Percentiles rank a stretch among this genome's conserved stretches.
Evolutionary conservation across 2,888 invertebrate genomes (phyloP).

Genomic region (Phyto melanocephala): DNA sequence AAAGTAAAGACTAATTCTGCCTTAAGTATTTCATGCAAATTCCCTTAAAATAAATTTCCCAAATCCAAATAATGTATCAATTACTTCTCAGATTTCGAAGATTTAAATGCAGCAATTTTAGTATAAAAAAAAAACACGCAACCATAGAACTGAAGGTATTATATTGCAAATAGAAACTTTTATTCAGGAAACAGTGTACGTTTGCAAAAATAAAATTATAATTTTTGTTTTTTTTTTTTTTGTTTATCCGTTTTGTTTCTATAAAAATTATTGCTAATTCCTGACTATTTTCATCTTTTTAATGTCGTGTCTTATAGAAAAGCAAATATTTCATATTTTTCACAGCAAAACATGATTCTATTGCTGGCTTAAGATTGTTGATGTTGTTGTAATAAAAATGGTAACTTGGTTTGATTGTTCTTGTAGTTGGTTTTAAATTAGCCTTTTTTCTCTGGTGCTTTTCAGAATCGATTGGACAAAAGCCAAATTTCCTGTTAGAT

Average conservation of each 20-base stretch:
- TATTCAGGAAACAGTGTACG: too few species aligned
- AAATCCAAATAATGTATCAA: too few species aligned
- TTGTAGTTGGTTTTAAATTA: slow-evolving; percentile 62
- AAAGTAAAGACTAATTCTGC: too few species aligned
- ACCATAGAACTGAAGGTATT: too few species aligned
- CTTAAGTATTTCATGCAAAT: too few species aligned
- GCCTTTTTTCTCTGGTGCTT: slow-evolving; percentile 40
- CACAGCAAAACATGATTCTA: neutral
- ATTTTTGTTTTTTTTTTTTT: neutral
- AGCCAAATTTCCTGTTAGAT: slow-evolving; percentile 68
- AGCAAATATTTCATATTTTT: slow-evolving; percentile 41
- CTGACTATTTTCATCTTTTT: slow-evolving; percentile 20
- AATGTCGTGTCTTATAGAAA: slow-evolving; percentile 38
- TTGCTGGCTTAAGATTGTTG: slow-evolving; percentile 17
- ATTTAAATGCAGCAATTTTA: too few species aligned
- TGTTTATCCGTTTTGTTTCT: neutral
- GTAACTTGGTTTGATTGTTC: slow-evolving; percentile 34
- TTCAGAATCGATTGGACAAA: slow-evolving; percentile 66
- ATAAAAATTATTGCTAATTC: slow-evolving; percentile 41
- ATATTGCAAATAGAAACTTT: too few species aligned
- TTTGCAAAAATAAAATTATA: neutral
- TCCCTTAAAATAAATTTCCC: too few species aligned
- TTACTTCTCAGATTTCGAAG: too few species aligned
- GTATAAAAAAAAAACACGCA: too few species aligned
- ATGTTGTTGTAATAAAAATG: slow-evolving; percentile 28